Evolutionary conservation across 2,797 vertebrate genomes (phyloP).

Genomic region (Spinibarbus caldwelli): DNA sequence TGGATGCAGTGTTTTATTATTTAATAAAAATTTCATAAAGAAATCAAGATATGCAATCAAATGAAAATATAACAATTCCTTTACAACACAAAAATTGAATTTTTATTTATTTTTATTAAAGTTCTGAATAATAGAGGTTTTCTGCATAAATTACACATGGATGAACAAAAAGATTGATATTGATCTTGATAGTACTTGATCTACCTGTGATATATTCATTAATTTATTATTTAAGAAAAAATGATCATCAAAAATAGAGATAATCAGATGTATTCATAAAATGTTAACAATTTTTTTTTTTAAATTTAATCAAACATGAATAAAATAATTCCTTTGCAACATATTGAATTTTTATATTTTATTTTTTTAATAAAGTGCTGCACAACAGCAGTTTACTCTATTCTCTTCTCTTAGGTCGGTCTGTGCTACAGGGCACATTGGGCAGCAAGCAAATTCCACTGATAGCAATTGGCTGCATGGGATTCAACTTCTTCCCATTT

Average conservation of each 20-base stretch:
- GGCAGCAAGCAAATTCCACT: background rate
- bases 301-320: no score
- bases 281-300: no score
- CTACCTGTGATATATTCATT: no score
- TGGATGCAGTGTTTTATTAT: no score
- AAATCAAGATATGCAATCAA: background rate
- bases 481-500: background rate
- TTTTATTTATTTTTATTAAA: background rate
- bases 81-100: background rate
- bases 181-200: no score
- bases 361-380: no score
- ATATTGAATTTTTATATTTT: no score
- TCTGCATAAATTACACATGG: background rate
- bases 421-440: background rate
- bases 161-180: background rate
- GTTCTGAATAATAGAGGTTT: background rate
- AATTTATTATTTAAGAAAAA: no score
- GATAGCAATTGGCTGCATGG: background rate
- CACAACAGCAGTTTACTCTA: background rate
- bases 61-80: background rate
- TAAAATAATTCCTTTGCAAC: no score
- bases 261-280: no score
- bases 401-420: background rate
- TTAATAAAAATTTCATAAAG: background rate
- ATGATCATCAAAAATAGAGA: no score